Evolutionary conservation across 2,113 vertebrate genomes (phyloP).

Genomic region (Pipa parva): DNA sequence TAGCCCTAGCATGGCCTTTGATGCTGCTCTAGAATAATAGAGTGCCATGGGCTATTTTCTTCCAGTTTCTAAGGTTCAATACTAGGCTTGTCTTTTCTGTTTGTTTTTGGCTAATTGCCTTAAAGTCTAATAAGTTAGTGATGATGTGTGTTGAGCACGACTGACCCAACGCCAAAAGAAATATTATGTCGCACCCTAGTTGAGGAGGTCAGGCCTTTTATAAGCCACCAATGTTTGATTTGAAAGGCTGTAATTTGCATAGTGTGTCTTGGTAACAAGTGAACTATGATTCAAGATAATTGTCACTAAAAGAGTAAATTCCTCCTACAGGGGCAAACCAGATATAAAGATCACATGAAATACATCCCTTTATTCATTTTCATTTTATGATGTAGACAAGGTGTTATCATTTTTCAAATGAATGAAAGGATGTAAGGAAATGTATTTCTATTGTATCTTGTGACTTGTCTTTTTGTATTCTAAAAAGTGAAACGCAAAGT

Average conservation of each 20-base stretch:
- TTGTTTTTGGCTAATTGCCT: slow-evolving; percentile 97
- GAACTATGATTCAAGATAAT: slow-evolving; percentile 27
- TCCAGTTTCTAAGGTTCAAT: slow-evolving; percentile 80
- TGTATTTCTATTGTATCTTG: no score
- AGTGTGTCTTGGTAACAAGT: slow-evolving; percentile 59
- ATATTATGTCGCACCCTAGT: slow-evolving; percentile 73
- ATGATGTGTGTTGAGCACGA: slow-evolving; percentile 83
- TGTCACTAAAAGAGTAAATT: not conserved
- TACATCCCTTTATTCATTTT: no score
- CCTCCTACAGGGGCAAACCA: no score
- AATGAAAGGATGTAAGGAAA: no score
- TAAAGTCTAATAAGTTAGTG: slow-evolving; percentile 98
- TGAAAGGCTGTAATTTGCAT: slow-evolving; percentile 64
- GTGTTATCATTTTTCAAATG: no score
- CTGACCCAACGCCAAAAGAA: slow-evolving; percentile 85
- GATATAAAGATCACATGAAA: no score
- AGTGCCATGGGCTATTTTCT: slow-evolving; percentile 83
- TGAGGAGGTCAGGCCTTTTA: slow-evolving; percentile 62
- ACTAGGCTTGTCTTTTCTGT: slow-evolving; percentile 88
- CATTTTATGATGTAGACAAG: no score
- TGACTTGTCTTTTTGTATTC: no score
- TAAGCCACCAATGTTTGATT: slow-evolving; percentile 62
- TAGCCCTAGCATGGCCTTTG: slow-evolving; percentile 75
- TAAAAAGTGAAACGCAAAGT: no score
- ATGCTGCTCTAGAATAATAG: slow-evolving; percentile 79